Evolutionary conservation across 2,888 invertebrate species (phyloP).

Genomic region (Eristalis arbustorum): DNA sequence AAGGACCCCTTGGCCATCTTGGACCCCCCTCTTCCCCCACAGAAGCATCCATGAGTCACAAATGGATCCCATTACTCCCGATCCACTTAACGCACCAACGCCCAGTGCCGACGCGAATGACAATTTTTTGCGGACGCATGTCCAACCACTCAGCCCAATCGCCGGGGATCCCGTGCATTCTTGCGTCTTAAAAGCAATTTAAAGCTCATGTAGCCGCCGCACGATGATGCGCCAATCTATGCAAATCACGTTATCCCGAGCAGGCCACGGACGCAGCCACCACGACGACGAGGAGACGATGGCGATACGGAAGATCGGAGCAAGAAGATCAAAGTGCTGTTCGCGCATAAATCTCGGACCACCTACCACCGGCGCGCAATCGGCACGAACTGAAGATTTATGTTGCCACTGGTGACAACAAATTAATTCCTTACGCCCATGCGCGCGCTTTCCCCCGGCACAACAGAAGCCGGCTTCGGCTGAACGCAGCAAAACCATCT

Average conservation of each 20-base stretch:
- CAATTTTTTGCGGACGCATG: not conserved
- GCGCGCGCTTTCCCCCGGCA: constrained; percentile 19
- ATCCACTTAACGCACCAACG: constrained; percentile 31
- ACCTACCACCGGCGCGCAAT: constrained; percentile 49
- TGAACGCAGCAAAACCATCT: constrained; percentile 39
- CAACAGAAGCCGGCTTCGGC: constrained; percentile 19
- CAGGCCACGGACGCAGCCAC: not conserved
- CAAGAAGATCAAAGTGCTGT: constrained; percentile 66
- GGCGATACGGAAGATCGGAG: constrained; percentile 31
- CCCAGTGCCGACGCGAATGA: not conserved
- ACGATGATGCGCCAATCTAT: constrained; percentile 62
- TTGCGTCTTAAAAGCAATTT: constrained; percentile 61
- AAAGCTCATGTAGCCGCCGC: constrained; percentile 55
- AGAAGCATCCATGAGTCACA: not conserved
- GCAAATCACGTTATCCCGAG: constrained; percentile 66
- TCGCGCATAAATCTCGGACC: constrained; percentile 60
- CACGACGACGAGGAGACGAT: constrained; percentile 2
- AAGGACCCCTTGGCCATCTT: too few relatives aligned
- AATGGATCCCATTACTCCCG: not conserved
- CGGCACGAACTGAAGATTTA: constrained; percentile 73
- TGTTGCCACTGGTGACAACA: constrained; percentile 78
- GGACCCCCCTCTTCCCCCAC: too few relatives aligned
- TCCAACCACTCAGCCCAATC: not conserved
- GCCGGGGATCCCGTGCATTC: constrained; percentile 6
- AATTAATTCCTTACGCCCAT: constrained; percentile 78